Evolutionary conservation across 2,797 vertebrate species (phyloP).

Genomic region (Sebastes paucispinis): DNA sequence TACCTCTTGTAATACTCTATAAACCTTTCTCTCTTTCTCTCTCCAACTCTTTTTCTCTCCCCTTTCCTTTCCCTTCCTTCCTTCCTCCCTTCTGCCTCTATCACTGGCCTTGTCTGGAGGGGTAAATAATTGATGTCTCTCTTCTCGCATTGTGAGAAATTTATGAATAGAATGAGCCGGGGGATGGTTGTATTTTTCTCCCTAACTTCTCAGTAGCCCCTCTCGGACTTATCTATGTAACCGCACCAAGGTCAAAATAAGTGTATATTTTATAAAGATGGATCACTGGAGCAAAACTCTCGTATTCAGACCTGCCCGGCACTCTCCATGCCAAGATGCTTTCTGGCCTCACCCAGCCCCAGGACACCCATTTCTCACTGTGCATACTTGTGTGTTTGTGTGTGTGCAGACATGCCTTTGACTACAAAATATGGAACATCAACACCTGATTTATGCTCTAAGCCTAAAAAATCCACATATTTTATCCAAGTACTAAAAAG

Average conservation of each 20-base stretch:
- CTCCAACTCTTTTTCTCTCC: background rate
- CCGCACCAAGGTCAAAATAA: slow-evolving; percentile 80
- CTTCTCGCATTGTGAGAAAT: slow-evolving; percentile 74
- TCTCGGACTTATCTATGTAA: slow-evolving; percentile 75
- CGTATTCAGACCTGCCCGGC: slow-evolving; percentile 50
- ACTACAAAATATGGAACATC: slow-evolving; percentile 50
- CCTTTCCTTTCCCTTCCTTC: background rate
- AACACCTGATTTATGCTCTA: slow-evolving; percentile 55
- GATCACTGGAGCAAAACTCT: slow-evolving; percentile 64
- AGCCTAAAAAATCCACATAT: slow-evolving; percentile 35
- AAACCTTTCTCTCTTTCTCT: background rate
- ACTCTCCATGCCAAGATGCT: slow-evolving; percentile 47
- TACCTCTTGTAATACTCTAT: slow-evolving; percentile 18
- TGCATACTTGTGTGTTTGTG: slow-evolving; percentile 28
- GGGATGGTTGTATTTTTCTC: slow-evolving; percentile 71
- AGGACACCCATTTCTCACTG: slow-evolving; percentile 58
- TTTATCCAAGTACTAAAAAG: slow-evolving; percentile 9
- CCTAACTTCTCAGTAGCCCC: slow-evolving; percentile 63
- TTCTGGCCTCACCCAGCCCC: slow-evolving; percentile 41
- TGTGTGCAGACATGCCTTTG: slow-evolving; percentile 21
- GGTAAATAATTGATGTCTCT: slow-evolving; percentile 80
- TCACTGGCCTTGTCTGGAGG: slow-evolving; percentile 69
- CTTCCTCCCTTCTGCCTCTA: slow-evolving; percentile 17
- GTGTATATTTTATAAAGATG: slow-evolving; percentile 80
- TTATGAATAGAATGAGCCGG: slow-evolving; percentile 70